Evolutionary conservation across 2,797 vertebrate species (phyloP).

Genomic region (Alosa sapidissima): DNA sequence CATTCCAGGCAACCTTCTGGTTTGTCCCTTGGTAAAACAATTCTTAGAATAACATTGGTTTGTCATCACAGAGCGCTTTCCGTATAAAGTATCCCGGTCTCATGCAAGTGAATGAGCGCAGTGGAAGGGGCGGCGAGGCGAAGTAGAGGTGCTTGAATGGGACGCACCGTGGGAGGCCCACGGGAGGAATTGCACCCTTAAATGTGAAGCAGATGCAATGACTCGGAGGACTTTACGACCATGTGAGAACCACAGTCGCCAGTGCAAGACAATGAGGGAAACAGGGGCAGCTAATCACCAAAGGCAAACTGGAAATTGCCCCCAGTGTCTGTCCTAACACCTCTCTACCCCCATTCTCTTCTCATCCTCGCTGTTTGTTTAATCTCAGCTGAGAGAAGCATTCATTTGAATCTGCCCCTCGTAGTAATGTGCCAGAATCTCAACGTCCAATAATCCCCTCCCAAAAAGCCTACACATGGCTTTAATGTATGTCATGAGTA

Average conservation of each 20-base stretch:
- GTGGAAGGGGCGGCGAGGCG: not conserved
- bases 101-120: not conserved
- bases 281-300: not conserved
- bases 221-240: not conserved
- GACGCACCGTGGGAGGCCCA: not conserved
- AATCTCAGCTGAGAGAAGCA: not conserved
- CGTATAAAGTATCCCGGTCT: constrained; percentile 29
- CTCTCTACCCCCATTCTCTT: not conserved
- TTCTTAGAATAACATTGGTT: constrained; percentile 50
- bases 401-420: not conserved
- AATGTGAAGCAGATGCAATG: constrained; percentile 19
- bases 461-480: not conserved
- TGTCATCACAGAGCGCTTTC: constrained; percentile 51
- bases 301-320: not conserved
- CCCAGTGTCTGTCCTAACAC: not conserved
- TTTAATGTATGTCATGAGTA: not conserved
- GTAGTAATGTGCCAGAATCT: not conserved
- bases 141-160: not conserved
- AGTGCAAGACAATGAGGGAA: not conserved
- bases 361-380: not conserved
- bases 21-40: constrained; percentile 41
- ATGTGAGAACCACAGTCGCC: not conserved
- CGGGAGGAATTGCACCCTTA: constrained; percentile 15
- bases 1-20: constrained; percentile 45
- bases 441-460: too few relatives aligned